Evolutionary conservation across 64 coral and sea anemone species (phyloP), one percentile per base, ranked within the genome.

Genomic region (Montipora capricornis): DNA sequence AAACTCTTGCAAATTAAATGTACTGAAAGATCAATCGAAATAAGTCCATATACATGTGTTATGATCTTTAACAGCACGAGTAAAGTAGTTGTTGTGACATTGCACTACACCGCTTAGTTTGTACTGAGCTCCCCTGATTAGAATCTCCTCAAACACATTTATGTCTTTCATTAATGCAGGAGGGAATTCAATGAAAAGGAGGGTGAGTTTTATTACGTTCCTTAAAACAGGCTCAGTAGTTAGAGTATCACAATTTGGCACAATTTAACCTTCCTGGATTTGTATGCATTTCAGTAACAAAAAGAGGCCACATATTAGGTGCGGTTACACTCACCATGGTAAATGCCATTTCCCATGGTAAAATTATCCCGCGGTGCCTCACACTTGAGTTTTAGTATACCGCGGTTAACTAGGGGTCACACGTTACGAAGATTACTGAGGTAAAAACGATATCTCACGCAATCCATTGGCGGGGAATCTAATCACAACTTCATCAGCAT

Each of bases 121-220:
- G 75, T 76, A 76, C 49, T 80, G 77, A 22, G 49, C 77, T 51
- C 48, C 48, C 50, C 3, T 53, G 77, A 80, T 50, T 5, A 4
- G 47, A 53, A 80, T 80, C 47, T 13, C 7, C 77, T 80, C 77
- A 57, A 80, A 51, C 29, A 57, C 48, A 52, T 80, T 80, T 80
- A 52, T 76, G 13, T 77, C 75, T 20, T 80, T 80, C 49, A 80
- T 20, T 19, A 80, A 80, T 2, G 0, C 77, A 80, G 49, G 77
- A 80, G 77, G 17, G 6, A 90, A 90, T 81, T 81, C 89, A 81
- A 91, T 75, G 44, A 91, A 91, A 26, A 91, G 66, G 48, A 91
- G 83, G 6, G 5, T 1, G 68, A 73, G 16, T 90, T 80, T 80
- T 52, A 20, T 44, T 49, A 90, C 89, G 60, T 53, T 82, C 2